phyloP scores from a whole-genome alignment of 1,140 invertebrate species.

The Rhyzopertha dominica region DNA sequence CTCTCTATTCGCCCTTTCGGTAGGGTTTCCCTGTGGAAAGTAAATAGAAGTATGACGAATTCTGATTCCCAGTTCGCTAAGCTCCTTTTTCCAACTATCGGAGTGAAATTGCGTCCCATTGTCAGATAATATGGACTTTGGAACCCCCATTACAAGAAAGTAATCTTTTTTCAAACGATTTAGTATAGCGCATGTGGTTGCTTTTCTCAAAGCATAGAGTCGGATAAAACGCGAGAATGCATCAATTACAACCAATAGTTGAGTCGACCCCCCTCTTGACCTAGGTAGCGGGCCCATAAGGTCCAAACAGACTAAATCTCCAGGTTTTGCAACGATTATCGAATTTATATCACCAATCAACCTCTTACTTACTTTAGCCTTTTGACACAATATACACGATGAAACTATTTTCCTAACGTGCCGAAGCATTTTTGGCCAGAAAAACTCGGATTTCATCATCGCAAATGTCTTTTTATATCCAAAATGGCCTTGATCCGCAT shows the following conservation, averaged over 20 bases:
- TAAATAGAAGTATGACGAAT: background rate
- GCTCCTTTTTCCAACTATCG: background rate
- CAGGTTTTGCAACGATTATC: background rate
- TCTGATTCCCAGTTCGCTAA: background rate
- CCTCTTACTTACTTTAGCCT: background rate
- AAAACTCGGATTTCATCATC: background rate
- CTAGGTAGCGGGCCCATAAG: conserved; percentile 4
- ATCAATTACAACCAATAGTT: conserved; percentile 4
- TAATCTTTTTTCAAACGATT: background rate
- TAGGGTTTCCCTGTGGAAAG: background rate
- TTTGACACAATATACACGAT: conserved; percentile 1
- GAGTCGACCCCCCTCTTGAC: conserved; percentile 1
- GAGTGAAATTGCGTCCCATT: background rate
- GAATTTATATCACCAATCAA: background rate
- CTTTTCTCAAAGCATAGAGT: background rate
- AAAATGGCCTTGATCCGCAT: conserved; percentile 7
- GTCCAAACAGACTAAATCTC: conserved; percentile 3
- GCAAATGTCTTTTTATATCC: background rate
- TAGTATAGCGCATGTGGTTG: background rate
- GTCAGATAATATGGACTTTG: background rate
- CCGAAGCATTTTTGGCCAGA: conserved; percentile 1
- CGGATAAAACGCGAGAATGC: background rate
- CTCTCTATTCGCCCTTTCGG: background rate
- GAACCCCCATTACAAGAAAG: background rate
- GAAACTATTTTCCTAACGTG: background rate